Conservation (phyloP, 2,797 vertebrate genomes). For the Enteromius anoplus region DNA sequence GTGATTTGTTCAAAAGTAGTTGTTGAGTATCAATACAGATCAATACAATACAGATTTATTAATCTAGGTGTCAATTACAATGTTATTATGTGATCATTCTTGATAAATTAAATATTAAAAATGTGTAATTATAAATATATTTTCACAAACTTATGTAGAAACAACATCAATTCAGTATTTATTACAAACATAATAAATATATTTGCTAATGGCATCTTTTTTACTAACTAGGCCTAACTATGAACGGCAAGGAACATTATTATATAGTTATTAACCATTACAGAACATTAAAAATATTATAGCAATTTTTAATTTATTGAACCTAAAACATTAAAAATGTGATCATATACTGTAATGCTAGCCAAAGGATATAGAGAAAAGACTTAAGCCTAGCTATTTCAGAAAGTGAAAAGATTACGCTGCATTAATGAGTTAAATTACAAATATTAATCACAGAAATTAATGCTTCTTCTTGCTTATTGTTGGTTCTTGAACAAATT, state of each 20-base stretch:
- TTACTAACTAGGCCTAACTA: not conserved
- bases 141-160: not conserved
- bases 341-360: not conserved
- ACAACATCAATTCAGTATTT: not conserved
- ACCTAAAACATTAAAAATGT: not conserved
- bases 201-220: not conserved
- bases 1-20: too few relatives aligned
- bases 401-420: not conserved
- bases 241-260: not conserved
- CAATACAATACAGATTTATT: not conserved
- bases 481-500: not conserved
- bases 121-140: not conserved
- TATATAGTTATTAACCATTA: not conserved
- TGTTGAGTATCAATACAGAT: too few relatives aligned
- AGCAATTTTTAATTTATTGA: not conserved
- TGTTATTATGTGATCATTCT: not conserved
- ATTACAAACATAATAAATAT: not conserved
- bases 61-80: not conserved
- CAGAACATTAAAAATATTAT: not conserved
- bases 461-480: not conserved
- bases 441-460: not conserved
- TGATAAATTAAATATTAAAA: not conserved
- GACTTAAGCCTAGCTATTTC: too few relatives aligned
- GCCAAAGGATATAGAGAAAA: not conserved
- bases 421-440: not conserved